These are phyloP conservation scores for Entomobrya proxima DNA, from an alignment of 2,888 invertebrate genomes.

Conservation along the genomic window DNA sequence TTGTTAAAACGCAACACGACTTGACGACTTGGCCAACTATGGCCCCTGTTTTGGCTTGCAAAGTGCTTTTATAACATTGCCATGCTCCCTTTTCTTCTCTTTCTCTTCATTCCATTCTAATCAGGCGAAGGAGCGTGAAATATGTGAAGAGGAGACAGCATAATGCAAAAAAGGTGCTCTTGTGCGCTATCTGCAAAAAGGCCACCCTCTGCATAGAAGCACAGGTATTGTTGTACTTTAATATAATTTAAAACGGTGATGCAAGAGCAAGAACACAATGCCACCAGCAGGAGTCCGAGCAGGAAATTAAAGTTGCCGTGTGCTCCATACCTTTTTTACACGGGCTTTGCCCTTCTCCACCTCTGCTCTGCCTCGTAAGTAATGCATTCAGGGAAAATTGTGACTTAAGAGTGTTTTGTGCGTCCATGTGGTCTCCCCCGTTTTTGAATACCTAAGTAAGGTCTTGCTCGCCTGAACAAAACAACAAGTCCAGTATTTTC, in stretches of 20 bases:
- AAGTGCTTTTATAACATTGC: not conserved
- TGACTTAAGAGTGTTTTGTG: slow-evolving; percentile 19
- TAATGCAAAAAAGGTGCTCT: not conserved
- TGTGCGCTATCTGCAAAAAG: not conserved
- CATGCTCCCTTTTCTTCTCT: not conserved
- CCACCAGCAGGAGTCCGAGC: slow-evolving; percentile 54
- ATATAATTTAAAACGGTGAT: slow-evolving; percentile 46
- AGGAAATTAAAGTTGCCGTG: slow-evolving; percentile 55
- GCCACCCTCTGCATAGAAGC: no score
- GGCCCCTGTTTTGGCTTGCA: not conserved
- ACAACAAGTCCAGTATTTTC: slow-evolving; percentile 3
- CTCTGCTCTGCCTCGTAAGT: no score
- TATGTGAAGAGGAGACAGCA: slow-evolving; percentile 35
- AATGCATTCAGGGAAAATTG: slow-evolving; percentile 26
- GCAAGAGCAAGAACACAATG: slow-evolving; percentile 16
- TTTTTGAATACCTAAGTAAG: not conserved
- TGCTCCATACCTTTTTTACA: not conserved
- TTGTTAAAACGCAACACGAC: slow-evolving; percentile 7
- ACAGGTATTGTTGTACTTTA: not conserved
- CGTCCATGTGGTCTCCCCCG: not conserved
- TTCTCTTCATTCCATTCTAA: slow-evolving; percentile 48
- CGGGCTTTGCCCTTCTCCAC: not conserved
- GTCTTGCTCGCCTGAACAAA: not conserved
- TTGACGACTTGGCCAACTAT: not conserved
- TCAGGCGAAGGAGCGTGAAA: slow-evolving; percentile 57